Base-by-base conservation (phyloP, 1,140 invertebrate species). In the Sesamia nonagrioides region DNA sequence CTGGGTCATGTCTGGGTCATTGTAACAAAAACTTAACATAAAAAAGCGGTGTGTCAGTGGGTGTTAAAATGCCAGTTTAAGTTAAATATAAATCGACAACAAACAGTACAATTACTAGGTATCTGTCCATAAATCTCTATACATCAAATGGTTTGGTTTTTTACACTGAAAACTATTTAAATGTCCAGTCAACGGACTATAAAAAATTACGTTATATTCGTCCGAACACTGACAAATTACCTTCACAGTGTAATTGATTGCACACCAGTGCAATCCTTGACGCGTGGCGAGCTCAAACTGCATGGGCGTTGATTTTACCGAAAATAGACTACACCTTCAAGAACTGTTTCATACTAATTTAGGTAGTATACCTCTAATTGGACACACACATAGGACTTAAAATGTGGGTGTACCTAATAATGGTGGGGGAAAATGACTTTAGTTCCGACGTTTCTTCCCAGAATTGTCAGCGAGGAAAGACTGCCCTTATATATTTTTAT, bases 151-250 rank as follows among this genome's bases (percentile, higher is more conserved):
- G 66, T 27, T 69, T 69, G 42, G 66, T 69, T 69, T 50, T 50
- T 18, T 27, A 6, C 66, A 69, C 42, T 27, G 66, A 69, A 50
- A 69, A n/a, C 68, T 48, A 48, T 37, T 71, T 54, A 71, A 71
- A 54, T 71, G 68, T 52, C 54, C 54, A 50, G 68, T 71, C 50
- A 71, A 48, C 33, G 33, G 68, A 71, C 40, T 71, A 18, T 71
- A 54, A 54, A 71, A 71, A 71, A 71, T 71, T 48, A 54, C 27
- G 48, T 71, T 54, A 71, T 33, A 71, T 71, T 54, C 48, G 50
- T 52, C n/a, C 68, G 68, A 52, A 9, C 66, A 69, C 68, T 71
- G 68, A 71, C 68, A 71, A 71, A 71, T 71, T 48, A 52, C 37
- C 68, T 52, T 35, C n/a, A 48, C 66, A 69, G 27, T 54, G 13